A percentile compares a stretch with the other conserved stretches of the same genome.
phyloP scores from a whole-genome alignment of 2,888 invertebrate genomes.

The Xanthia togata region DNA sequence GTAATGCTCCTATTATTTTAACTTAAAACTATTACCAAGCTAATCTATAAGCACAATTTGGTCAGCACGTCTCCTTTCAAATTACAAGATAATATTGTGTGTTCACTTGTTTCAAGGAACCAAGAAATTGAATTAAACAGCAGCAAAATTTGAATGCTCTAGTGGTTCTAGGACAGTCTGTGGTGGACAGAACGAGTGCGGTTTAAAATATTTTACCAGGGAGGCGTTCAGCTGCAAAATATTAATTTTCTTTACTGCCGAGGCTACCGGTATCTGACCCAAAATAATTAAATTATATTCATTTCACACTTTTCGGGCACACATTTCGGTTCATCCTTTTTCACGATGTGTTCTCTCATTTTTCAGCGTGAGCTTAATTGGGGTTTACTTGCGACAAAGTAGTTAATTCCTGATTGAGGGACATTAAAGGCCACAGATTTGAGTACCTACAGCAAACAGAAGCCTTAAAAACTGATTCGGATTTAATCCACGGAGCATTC shows the following conservation, averaged over 20 bases:
- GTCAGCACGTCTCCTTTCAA: neutral
- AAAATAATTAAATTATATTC: slow-evolving; percentile 67
- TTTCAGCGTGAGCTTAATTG: slow-evolving; percentile 59
- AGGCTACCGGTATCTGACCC: slow-evolving; percentile 60
- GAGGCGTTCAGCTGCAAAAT: slow-evolving; percentile 65
- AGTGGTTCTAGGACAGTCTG: slow-evolving; percentile 53
- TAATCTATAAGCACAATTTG: neutral
- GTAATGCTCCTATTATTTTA: slow-evolving; percentile 31
- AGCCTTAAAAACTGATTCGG: slow-evolving; percentile 31
- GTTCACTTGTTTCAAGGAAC: slow-evolving; percentile 10
- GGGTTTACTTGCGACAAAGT: slow-evolving; percentile 56
- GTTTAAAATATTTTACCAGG: slow-evolving; percentile 60
- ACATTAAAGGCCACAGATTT: slow-evolving; percentile 48
- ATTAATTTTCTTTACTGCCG: slow-evolving; percentile 66
- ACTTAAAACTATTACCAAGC: slow-evolving; percentile 7
- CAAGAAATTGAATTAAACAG: slow-evolving; percentile 35
- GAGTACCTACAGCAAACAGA: slow-evolving; percentile 36
- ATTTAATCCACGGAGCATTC: slow-evolving; percentile 26
- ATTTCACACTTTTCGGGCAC: slow-evolving; percentile 63
- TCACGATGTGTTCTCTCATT: slow-evolving; percentile 54
- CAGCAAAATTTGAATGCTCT: slow-evolving; percentile 42
- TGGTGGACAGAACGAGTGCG: slow-evolving; percentile 59
- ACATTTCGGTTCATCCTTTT: slow-evolving; percentile 62
- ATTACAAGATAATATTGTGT: slow-evolving; percentile 9
- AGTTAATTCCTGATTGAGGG: slow-evolving; percentile 51